Evolutionary conservation across 2,113 vertebrate genomes (phyloP).

Genomic region (Epinephelus fuscoguttatus): DNA sequence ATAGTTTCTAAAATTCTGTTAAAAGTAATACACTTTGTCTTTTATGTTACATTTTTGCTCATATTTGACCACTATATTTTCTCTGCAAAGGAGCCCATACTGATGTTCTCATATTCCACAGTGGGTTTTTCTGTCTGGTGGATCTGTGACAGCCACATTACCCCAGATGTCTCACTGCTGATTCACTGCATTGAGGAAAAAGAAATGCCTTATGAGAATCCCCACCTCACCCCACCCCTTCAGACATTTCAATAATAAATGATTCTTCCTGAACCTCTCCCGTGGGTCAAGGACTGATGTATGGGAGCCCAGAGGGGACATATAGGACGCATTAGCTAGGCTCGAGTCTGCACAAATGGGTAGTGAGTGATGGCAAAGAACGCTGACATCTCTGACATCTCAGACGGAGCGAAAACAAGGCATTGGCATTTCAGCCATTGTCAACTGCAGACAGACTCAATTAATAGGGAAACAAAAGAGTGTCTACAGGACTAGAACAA

Average conservation of each 20-base stretch:
- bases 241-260: slow-evolving; percentile 83
- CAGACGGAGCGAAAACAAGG: slow-evolving; percentile 60
- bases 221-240: slow-evolving; percentile 46
- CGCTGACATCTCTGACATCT: slow-evolving; percentile 71
- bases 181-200: slow-evolving; percentile 61
- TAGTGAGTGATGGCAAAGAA: slow-evolving; percentile 66
- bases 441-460: slow-evolving; percentile 29
- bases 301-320: slow-evolving; percentile 78
- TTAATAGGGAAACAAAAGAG: slow-evolving; percentile 50
- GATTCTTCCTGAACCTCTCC: slow-evolving; percentile 70
- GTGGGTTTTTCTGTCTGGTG: slow-evolving; percentile 31
- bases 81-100: background rate
- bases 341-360: slow-evolving; percentile 64
- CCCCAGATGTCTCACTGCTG: slow-evolving; percentile 65
- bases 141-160: slow-evolving; percentile 63
- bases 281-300: slow-evolving; percentile 75
- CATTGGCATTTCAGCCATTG: slow-evolving; percentile 51
- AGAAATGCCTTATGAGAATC: slow-evolving; percentile 66
- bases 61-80: background rate
- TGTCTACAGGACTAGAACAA: slow-evolving; percentile 8
- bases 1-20: background rate
- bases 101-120: background rate
- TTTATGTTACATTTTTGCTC: no score
- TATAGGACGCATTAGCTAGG: slow-evolving; percentile 62
- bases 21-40: background rate